These are phyloP conservation scores for Pseudonaja textilis DNA, from an alignment of 2,113 vertebrate species.

Conservation along the genomic window DNA sequence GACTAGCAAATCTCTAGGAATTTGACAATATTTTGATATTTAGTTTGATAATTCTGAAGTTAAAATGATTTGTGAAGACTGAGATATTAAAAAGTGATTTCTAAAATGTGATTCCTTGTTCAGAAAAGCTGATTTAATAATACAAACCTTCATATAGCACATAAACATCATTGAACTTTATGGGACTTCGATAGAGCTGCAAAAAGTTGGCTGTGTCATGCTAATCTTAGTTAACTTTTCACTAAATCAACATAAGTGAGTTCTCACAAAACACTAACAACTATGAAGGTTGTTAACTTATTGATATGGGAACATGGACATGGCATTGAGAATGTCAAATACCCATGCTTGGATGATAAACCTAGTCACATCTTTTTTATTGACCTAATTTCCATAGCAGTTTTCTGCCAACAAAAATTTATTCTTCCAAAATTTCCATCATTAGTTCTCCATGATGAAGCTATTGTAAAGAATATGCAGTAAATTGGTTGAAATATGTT, in stretches of 20 bases:
- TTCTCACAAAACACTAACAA: not conserved
- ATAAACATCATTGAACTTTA: not conserved
- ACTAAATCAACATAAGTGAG: not conserved
- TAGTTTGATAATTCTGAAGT: not conserved
- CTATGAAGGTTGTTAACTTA: not conserved
- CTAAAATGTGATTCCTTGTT: slow-evolving; percentile 29
- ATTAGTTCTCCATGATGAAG: not conserved
- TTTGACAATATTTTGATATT: not conserved
- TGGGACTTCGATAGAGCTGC: not conserved
- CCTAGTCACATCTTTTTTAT: not conserved
- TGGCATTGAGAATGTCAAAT: not conserved
- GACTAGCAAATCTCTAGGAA: not conserved
- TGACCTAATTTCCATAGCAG: not conserved
- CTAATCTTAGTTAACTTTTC: not conserved
- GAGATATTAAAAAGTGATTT: not conserved
- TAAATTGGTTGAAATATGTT: not conserved
- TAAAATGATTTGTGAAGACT: not conserved
- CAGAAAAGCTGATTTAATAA: slow-evolving; percentile 39
- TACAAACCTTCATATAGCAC: slow-evolving; percentile 39
- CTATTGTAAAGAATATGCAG: not conserved
- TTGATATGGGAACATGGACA: not conserved
- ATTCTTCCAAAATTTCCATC: not conserved
- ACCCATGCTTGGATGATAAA: not conserved
- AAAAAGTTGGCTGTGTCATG: not conserved
- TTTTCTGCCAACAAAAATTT: not conserved